phyloP scores from a whole-genome alignment of 1,140 invertebrate genomes.

The Listronotus bonariensis region DNA sequence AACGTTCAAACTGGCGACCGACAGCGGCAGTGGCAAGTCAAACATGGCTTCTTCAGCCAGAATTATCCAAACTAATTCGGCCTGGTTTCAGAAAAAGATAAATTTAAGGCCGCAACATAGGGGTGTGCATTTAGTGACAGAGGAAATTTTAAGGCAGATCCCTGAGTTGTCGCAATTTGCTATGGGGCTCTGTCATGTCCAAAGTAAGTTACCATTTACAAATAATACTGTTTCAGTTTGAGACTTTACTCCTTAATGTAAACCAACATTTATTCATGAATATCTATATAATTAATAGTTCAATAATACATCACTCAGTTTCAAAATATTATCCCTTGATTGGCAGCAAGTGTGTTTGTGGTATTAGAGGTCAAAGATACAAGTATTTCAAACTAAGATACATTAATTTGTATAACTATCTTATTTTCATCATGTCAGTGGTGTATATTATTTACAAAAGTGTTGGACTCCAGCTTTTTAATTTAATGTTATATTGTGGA shows the following conservation, averaged over 20 bases:
- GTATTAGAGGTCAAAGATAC: no score
- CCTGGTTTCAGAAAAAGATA: slow-evolving; percentile 96
- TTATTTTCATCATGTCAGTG: no score
- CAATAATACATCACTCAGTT: no score
- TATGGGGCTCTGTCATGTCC: slow-evolving; percentile 92
- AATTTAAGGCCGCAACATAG: slow-evolving; percentile 92
- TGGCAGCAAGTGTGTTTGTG: no score
- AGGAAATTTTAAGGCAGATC: slow-evolving; percentile 91
- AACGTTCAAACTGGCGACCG: slow-evolving; percentile 56
- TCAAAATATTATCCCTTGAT: no score
- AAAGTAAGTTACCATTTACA: slow-evolving; percentile 74
- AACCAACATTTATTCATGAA: not conserved
- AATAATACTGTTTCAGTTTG: slow-evolving; percentile 8
- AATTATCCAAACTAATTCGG: slow-evolving; percentile 89
- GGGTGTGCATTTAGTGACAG: slow-evolving; percentile 92
- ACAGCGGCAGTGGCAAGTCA: slow-evolving; percentile 58
- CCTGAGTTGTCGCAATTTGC: slow-evolving; percentile 91
- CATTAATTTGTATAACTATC: no score
- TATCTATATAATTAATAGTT: no score
- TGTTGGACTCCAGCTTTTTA: no score
- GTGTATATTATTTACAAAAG: no score
- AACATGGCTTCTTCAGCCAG: slow-evolving; percentile 84
- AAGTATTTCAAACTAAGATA: no score
- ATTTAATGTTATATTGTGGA: no score
- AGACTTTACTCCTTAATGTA: slow-evolving; percentile 7